Evolutionary conservation across 2,797 vertebrate species (phyloP).

Genomic region (Cossypha heuglini): DNA sequence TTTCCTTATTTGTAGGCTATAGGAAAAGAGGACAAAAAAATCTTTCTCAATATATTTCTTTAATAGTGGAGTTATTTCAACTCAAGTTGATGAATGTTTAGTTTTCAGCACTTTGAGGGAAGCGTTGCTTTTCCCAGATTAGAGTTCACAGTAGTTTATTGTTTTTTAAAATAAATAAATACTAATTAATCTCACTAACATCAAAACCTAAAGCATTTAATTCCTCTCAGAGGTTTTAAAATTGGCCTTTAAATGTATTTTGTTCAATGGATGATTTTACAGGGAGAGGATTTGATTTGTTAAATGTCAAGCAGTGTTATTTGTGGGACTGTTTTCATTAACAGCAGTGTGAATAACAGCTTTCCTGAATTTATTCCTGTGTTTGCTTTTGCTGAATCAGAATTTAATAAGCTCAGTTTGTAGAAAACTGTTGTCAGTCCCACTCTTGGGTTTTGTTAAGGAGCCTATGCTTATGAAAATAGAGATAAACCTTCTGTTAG

Average conservation of each 20-base stretch:
- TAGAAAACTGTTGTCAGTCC: neutral
- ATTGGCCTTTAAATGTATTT: neutral
- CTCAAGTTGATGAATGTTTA: neutral
- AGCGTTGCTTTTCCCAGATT: neutral
- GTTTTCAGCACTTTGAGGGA: neutral
- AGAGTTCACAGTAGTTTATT: neutral
- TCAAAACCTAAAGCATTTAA: neutral
- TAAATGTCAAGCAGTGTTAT: neutral
- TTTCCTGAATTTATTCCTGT: neutral
- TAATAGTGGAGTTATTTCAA: neutral
- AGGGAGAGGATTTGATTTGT: neutral
- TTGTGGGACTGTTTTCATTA: neutral
- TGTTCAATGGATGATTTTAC: neutral
- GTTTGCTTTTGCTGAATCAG: neutral
- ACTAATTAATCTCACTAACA: neutral
- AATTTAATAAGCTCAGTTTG: neutral
- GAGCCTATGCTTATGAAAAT: neutral
- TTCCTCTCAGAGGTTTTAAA: neutral
- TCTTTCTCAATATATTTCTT: neutral
- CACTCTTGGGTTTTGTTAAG: neutral
- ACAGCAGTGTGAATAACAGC: neutral
- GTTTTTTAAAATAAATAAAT: neutral
- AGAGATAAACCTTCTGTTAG: neutral
- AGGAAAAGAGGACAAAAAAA: neutral
- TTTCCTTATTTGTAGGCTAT: neutral